These are phyloP conservation scores for Pammene aurita DNA, from an alignment of 2,888 invertebrate species.

Conservation along the genomic window DNA sequence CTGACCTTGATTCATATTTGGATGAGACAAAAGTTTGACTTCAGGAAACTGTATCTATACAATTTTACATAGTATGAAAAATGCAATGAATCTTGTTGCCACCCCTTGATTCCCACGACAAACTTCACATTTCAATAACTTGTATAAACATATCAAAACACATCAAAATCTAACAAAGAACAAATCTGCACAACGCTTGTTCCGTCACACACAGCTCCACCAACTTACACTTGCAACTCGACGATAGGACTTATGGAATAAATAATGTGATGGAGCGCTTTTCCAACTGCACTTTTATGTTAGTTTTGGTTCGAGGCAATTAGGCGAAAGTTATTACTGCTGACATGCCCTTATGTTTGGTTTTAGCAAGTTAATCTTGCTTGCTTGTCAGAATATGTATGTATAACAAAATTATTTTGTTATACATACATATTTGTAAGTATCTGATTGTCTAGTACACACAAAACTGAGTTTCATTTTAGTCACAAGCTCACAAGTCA, in stretches of 20 bases:
- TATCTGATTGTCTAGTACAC: neutral
- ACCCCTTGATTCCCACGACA: conserved; percentile 58
- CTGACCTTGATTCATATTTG: too few species aligned
- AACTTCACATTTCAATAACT: conserved; percentile 43
- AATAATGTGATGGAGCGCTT: neutral
- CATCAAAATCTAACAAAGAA: conserved; percentile 55
- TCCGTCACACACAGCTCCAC: conserved; percentile 54
- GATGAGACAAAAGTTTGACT: too few species aligned
- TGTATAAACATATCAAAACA: conserved; percentile 68
- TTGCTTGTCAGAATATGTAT: too few species aligned
- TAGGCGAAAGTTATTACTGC: conserved; percentile 53
- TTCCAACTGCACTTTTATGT: neutral
- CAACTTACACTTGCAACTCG: conserved; percentile 10
- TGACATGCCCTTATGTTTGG: conserved; percentile 34
- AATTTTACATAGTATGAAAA: too few species aligned
- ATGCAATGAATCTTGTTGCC: too few species aligned
- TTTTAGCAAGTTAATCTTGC: conserved; percentile 29
- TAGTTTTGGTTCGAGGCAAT: conserved; percentile 50
- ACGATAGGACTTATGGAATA: neutral
- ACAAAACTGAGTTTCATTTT: too few species aligned
- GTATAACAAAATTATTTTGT: conserved; percentile 25
- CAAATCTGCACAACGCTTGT: conserved; percentile 58
- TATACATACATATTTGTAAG: too few species aligned
- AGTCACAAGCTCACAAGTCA: too few species aligned
- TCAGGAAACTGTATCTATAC: too few species aligned